A percentile compares a stretch with the other conserved stretches of the same genome.
Conservation (phyloP, 2,113 vertebrate genomes). For the Arizona elegans region DNA sequence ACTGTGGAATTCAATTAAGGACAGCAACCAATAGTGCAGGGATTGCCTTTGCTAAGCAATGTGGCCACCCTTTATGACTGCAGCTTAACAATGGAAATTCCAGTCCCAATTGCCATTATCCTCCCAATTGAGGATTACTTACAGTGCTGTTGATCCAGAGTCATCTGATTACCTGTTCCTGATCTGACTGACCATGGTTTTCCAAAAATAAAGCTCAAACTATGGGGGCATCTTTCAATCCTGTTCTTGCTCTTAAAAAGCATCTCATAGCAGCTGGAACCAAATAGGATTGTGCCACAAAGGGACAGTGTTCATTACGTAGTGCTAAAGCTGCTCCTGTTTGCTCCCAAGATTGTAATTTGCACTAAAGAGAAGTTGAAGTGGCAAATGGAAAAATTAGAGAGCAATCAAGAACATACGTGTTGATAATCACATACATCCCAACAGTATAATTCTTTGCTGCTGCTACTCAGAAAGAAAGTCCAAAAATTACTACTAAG, state of each 20-base stretch:
- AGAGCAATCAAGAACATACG: neutral
- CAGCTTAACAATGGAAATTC: neutral
- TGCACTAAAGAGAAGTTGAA: neutral
- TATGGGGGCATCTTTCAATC: neutral
- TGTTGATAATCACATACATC: neutral
- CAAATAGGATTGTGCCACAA: neutral
- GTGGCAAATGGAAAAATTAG: neutral
- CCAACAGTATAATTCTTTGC: neutral
- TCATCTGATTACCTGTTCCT: neutral
- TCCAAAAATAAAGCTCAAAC: neutral
- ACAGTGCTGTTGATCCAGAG: neutral
- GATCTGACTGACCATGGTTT: neutral
- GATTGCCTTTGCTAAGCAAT: neutral
- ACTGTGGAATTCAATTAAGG: neutral
- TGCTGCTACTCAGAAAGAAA: neutral
- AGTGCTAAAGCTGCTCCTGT: neutral
- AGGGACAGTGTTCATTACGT: neutral
- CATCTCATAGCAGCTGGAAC: neutral
- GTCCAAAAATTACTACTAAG: neutral
- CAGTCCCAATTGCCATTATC: neutral
- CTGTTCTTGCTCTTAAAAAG: neutral
- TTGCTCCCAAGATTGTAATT: neutral
- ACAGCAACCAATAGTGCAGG: neutral
- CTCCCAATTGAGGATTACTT: neutral
- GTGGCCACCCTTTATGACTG: neutral